Evolutionary conservation across 2,888 invertebrate species (phyloP).

Genomic region (Carcina quercana): DNA sequence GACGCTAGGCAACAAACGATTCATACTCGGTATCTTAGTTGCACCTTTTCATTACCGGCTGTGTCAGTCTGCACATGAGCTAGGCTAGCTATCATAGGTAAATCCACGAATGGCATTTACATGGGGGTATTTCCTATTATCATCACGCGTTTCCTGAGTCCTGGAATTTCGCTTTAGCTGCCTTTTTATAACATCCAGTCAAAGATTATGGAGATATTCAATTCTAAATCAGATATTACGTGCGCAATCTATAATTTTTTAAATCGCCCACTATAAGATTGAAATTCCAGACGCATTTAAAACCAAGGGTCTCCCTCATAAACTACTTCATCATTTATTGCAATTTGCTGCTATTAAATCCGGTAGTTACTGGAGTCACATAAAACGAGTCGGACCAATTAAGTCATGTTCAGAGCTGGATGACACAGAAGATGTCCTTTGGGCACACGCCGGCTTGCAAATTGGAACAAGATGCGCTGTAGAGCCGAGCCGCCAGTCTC

Average conservation of each 20-base stretch:
- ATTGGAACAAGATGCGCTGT: conserved; percentile 16
- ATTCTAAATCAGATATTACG: no score
- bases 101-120: no score
- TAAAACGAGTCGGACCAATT: conserved; percentile 46
- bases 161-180: no score
- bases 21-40: conserved; percentile 11
- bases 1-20: conserved; percentile 9
- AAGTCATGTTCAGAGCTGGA: conserved; percentile 30
- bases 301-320: conserved; percentile 19
- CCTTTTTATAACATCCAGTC: no score
- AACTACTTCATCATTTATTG: conserved; percentile 31
- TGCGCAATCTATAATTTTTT: no score
- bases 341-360: conserved; percentile 40
- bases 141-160: no score
- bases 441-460: conserved; percentile 36
- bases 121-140: no score
- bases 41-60: conserved; percentile 5
- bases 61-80: no score
- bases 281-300: conserved; percentile 10
- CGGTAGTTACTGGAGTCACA: conserved; percentile 34
- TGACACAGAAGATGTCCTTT: conserved; percentile 47
- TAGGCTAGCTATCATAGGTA: no score
- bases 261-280: no score
- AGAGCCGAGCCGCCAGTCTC: no score
- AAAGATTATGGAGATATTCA: no score